A percentile compares a stretch with the other conserved stretches of the same genome.
Conservation (phyloP, 1,140 invertebrate genomes). For the Fopius arisanus region DNA sequence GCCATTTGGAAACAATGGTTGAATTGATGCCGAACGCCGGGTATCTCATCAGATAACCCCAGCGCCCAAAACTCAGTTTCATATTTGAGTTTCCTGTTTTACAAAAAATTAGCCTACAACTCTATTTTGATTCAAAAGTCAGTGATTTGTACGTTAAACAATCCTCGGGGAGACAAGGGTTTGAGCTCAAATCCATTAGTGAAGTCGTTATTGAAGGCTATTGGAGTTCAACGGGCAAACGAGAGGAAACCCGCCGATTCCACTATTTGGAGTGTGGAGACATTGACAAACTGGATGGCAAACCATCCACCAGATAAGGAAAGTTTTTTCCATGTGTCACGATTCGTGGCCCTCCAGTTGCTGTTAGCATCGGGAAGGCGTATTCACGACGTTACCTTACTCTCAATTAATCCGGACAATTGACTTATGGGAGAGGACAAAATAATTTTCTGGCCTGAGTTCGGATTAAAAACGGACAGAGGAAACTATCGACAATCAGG, state of each 20-base stretch:
- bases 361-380: slow-evolving; percentile 47
- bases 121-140: slow-evolving; percentile 27
- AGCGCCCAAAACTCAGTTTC: not conserved
- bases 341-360: slow-evolving; percentile 37
- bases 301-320: slow-evolving; percentile 22
- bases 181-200: slow-evolving; percentile 26
- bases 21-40: not conserved
- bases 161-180: not conserved
- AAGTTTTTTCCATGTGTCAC: slow-evolving; percentile 43
- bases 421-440: slow-evolving; percentile 31
- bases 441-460: slow-evolving; percentile 44
- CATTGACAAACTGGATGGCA: slow-evolving; percentile 23
- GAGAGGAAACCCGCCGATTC: not conserved
- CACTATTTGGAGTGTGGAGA: slow-evolving; percentile 24
- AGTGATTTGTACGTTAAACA: slow-evolving; percentile 10
- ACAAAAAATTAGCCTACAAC: slow-evolving; percentile 19
- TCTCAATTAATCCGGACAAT: slow-evolving; percentile 37
- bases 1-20: slow-evolving; percentile 30
- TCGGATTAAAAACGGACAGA: slow-evolving; percentile 52
- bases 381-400: too few relatives aligned
- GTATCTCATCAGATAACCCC: not conserved
- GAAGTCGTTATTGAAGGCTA: slow-evolving; percentile 17
- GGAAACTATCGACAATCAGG: slow-evolving; percentile 44
- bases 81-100: slow-evolving; percentile 14
- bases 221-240: not conserved